These are phyloP conservation scores for Lasioglossum marginatum DNA, from an alignment of 2,888 invertebrate genomes.

Conservation along the genomic window DNA sequence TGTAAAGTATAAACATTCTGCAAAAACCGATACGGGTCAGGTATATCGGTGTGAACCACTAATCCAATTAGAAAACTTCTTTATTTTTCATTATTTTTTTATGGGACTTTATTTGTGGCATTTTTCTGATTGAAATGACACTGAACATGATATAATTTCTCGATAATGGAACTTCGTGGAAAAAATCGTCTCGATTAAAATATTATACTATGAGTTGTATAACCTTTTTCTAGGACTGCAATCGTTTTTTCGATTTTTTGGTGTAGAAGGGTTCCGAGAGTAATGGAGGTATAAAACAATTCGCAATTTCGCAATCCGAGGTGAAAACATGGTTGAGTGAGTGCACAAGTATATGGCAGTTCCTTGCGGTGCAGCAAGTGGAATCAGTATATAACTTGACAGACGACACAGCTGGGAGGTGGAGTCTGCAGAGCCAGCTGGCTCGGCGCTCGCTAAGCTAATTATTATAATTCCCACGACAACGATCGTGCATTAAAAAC, in stretches of 20 bases:
- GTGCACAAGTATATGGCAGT: conserved; percentile 9
- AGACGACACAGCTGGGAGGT: conserved; percentile 73
- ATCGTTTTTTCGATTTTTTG: background rate
- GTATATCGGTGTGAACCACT: no score
- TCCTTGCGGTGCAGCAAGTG: conserved; percentile 38
- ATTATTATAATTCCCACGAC: conserved; percentile 78
- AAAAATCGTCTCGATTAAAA: background rate
- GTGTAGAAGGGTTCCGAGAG: background rate
- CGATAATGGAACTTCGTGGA: background rate
- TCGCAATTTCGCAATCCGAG: background rate
- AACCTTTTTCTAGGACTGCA: background rate
- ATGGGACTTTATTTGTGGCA: no score
- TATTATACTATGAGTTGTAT: background rate
- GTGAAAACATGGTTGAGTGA: background rate
- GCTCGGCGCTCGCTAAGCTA: conserved; percentile 66
- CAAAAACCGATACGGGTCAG: no score
- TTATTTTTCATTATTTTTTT: no score
- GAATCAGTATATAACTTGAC: conserved; percentile 54
- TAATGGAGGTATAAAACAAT: background rate
- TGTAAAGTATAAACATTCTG: no score
- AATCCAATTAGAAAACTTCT: no score
- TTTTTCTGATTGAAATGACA: no score
- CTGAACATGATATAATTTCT: background rate
- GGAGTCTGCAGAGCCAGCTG: conserved; percentile 48
- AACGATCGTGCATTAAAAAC: conserved; percentile 74